Conservation (phyloP, 2,797 vertebrate genomes). For the Podarcis lilfordi region DNA sequence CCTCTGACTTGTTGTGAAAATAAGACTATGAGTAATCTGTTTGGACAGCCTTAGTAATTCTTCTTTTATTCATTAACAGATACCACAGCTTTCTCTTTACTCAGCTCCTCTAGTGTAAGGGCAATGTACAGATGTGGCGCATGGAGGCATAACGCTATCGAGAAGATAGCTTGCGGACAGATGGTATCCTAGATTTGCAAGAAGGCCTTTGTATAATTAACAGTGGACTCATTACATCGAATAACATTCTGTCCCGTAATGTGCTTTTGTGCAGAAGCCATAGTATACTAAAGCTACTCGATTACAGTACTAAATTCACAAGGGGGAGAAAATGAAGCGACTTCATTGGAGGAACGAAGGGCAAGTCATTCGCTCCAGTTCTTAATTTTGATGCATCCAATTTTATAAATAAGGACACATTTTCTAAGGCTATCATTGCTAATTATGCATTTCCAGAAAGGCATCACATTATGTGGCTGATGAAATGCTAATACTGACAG, state of each 20-base stretch:
- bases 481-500: constrained; percentile 67
- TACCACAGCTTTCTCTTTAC: constrained; percentile 31
- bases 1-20: constrained; percentile 58
- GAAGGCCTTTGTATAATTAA: constrained; percentile 57
- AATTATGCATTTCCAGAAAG: constrained; percentile 70
- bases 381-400: constrained; percentile 70
- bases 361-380: constrained; percentile 58
- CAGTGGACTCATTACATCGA: constrained; percentile 51
- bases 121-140: constrained; percentile 51
- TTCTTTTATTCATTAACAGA: constrained; percentile 69
- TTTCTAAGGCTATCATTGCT: constrained; percentile 68
- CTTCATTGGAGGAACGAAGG: constrained; percentile 44
- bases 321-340: background rate
- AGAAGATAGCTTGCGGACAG: constrained; percentile 70
- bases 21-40: constrained; percentile 49
- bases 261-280: constrained; percentile 26
- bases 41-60: constrained; percentile 59
- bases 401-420: constrained; percentile 69
- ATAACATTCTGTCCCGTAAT: constrained; percentile 7
- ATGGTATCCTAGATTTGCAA: constrained; percentile 59
- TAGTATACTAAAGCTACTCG: constrained; percentile 41
- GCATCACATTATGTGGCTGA: constrained; percentile 56
- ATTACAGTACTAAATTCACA: constrained; percentile 32
- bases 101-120: constrained; percentile 43
- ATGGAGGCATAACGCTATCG: constrained; percentile 25